Percentiles rank a stretch among this genome's conserved stretches.
Conservation (phyloP, 2,113 vertebrate species). For the Hymenochirus boettgeri region DNA sequence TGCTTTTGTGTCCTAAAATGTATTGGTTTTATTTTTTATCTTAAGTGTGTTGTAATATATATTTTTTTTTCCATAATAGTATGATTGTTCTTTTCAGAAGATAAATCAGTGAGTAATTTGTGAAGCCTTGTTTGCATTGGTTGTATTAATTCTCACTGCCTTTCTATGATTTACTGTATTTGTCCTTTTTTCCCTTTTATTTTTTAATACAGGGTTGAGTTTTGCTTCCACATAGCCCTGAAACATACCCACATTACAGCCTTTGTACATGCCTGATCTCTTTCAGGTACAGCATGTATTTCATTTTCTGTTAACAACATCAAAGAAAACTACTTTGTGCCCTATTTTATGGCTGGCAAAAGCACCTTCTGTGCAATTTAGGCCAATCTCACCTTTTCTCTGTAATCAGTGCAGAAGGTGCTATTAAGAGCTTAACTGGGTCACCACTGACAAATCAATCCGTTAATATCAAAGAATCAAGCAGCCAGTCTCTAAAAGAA, state of each 20-base stretch:
- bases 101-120: no score
- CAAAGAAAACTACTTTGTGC: constrained; percentile 30
- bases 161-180: no score
- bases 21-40: no score
- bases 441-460: constrained; percentile 43
- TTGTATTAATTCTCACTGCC: no score
- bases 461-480: constrained; percentile 41
- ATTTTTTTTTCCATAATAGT: no score
- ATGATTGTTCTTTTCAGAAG: no score
- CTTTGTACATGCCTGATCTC: not conserved
- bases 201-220: not conserved
- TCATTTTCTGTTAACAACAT: constrained; percentile 28
- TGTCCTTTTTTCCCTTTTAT: no score
- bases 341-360: constrained; percentile 36
- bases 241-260: not conserved
- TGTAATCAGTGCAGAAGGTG: constrained; percentile 34
- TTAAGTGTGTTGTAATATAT: no score
- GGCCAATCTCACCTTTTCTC: constrained; percentile 43
- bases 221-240: not conserved
- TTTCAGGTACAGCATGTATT: constrained; percentile 4
- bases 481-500: constrained; percentile 38
- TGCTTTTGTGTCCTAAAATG: no score
- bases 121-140: no score
- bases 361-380: constrained; percentile 31
- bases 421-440: constrained; percentile 42